Percentiles rank a stretch among this genome's conserved stretches.
Evolutionary conservation across 2,888 invertebrate genomes (phyloP).

Genomic region (Hermaeophaga mercurialis): DNA sequence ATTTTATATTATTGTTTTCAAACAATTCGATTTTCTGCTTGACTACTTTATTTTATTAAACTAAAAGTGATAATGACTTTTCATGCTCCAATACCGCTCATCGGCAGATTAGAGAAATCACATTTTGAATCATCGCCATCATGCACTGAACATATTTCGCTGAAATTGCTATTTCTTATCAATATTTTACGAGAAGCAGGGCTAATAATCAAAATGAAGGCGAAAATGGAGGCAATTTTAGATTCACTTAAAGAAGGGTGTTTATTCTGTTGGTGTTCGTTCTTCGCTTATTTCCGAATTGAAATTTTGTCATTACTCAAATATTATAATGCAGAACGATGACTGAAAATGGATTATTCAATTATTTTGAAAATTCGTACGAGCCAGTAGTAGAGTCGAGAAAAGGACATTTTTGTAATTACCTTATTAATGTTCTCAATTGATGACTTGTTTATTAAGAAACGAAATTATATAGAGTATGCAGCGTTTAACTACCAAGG

Average conservation of each 20-base stretch:
- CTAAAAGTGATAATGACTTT: constrained; percentile 1
- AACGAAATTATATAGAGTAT: too few species aligned
- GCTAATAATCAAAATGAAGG: constrained; percentile 21
- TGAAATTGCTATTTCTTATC: constrained; percentile 17
- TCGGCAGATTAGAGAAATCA: constrained; percentile 5
- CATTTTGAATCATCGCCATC: constrained; percentile 14
- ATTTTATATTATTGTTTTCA: too few species aligned
- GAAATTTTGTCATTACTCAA: not conserved
- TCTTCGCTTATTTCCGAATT: constrained; percentile 7
- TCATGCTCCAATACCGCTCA: not conserved
- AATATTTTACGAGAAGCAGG: constrained; percentile 8
- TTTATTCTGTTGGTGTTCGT: constrained; percentile 10
- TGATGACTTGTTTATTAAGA: too few species aligned
- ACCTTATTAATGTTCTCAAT: too few species aligned
- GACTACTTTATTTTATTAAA: not conserved
- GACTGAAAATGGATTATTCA: not conserved
- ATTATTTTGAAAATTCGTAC: too few species aligned
- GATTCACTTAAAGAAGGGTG: constrained; percentile 1
- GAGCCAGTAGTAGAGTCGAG: too few species aligned
- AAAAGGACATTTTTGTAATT: too few species aligned
- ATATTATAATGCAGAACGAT: constrained; percentile 2
- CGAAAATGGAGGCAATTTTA: constrained; percentile 11
- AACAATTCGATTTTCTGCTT: too few species aligned
- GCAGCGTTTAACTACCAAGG: too few species aligned
- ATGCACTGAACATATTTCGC: constrained; percentile 6